Evolutionary conservation across 2,113 vertebrate genomes (phyloP), one percentile per base, ranked within the genome.

Genomic region (Notechis scutatus): DNA sequence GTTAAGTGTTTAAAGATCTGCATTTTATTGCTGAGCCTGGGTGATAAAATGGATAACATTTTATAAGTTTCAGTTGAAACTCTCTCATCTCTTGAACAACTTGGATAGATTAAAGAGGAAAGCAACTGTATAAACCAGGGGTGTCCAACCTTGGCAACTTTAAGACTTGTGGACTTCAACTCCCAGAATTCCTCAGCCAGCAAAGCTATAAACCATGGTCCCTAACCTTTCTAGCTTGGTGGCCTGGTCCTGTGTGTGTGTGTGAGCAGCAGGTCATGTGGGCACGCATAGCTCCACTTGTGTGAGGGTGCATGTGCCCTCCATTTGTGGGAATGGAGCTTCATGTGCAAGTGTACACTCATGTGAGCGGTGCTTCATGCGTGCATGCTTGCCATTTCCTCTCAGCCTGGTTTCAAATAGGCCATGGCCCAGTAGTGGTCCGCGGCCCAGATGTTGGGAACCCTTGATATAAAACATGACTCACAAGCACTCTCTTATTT

Each of bases 401-500:
- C 29, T 29, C 64, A 69, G 29, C 26, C 29, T 0, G 4, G 2
- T 18, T 69, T 69, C 2, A 12, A 69, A 69, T 5, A 69, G 12
- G 14, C 29, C 29, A 6, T 29, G 61, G 64, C 29, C 29, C 2
- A n/a, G 14, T 69, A 69, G 1, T 69, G 0, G 61, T 12, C 26
- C 8, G 0, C 1, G 0, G 29, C 26, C 61, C 0, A 0, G 7
- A 4, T 12, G 61, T 14, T 69, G 61, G 64, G 12, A 4, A 6
- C 29, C 14, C 64, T 34, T 34, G 14, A 52, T 69, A 50, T 34
- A 34, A 90, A 52, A 20, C 47, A 9, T 34, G 6, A 42, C 29
- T 61, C 24, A 87, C 29, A 64, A 64, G 10, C 88, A 2, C 11
- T 3, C 3, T 3, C 1, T 0, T 0, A 8, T 24, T 91, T 12